Evolutionary conservation across 1,140 invertebrate species (phyloP), one percentile per base, ranked within the genome.

Genomic region (Heliconius nattereri): DNA sequence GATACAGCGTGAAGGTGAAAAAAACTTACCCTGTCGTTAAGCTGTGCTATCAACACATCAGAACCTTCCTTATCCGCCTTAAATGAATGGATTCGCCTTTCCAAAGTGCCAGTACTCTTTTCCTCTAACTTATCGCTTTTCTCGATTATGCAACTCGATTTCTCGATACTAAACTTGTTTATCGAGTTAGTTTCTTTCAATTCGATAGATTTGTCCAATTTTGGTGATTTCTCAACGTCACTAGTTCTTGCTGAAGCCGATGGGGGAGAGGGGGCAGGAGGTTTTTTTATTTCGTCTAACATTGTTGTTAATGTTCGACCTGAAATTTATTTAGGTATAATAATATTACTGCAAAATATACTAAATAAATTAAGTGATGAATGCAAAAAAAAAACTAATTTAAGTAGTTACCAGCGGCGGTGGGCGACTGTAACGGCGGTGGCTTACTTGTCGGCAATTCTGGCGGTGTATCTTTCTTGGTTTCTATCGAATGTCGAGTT

Each of bases 211-310:
- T 87, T 88, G 29, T 89, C 85, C 11, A 49, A 45, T 81, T 84
- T 88, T 20, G 84, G 81, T 3, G 90, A 85, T 75, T 87, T 86
- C 54, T 88, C 87, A 8, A 79, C 32, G 60, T 78, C 70, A 57
- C 71, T 74, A 73, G 40, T 84, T 75, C 6, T 87, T 79, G 9
- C 76, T 80, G 84, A 72, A 2, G 87, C 84, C 32, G 84, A 76
- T 8, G 85, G 84, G 3, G 89, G 88, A 1, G 86, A 54, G 7
- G 90, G 87, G 26, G 88, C 85, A 7, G 81, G 80, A 0, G 91
- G 90, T 29, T 91, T 92, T 80, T 91, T 92, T 6, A 92, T 81
- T 16, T 94, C 92, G 7, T 94, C 92, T 35, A 94, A 74, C 90
- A 92, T 92, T 13, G 88, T 81, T 49, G 85, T 85, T 78, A 94